A percentile compares a stretch with the other conserved stretches of the same genome.
Conservation (phyloP, 2,113 vertebrate genomes). For the Ictalurus furcatus region DNA sequence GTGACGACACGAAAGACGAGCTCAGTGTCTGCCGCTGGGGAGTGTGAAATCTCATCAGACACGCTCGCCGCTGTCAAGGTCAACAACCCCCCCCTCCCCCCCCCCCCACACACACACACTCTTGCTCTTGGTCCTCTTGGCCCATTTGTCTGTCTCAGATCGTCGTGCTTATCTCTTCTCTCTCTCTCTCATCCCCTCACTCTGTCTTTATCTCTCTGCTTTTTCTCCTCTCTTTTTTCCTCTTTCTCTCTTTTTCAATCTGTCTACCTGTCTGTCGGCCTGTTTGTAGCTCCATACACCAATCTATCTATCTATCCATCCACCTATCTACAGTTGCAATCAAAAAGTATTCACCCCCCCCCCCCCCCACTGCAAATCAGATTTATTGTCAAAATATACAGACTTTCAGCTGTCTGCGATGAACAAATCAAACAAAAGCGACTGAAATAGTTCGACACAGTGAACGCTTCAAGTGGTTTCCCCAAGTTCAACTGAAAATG, state of each 20-base stretch:
- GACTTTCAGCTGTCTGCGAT: too few relatives aligned
- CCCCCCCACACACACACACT: constrained; percentile 12
- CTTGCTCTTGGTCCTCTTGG: background rate
- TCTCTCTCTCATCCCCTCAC: background rate
- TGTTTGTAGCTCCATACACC: background rate
- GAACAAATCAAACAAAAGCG: too few relatives aligned
- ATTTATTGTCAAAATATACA: too few relatives aligned
- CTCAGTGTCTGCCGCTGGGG: constrained; percentile 68
- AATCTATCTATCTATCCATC: background rate
- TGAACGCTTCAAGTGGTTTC: too few relatives aligned
- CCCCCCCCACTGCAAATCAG: too few relatives aligned
- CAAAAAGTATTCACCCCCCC: too few relatives aligned
- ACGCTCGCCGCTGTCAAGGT: constrained; percentile 47
- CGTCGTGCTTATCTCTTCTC: background rate
- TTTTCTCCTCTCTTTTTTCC: background rate
- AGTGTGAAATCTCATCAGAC: constrained; percentile 66
- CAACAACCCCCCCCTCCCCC: background rate
- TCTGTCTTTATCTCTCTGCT: background rate
- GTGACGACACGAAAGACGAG: constrained; percentile 70
- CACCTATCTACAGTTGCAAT: constrained; percentile 5
- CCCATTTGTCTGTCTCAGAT: background rate
- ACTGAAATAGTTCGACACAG: too few relatives aligned
- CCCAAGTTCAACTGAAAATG: too few relatives aligned
- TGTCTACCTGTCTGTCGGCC: background rate
- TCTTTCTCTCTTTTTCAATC: background rate